Evolutionary conservation across 1,140 invertebrate genomes (phyloP), one percentile per base, ranked within the genome.

Genomic region (Chlorops oryzae): DNA sequence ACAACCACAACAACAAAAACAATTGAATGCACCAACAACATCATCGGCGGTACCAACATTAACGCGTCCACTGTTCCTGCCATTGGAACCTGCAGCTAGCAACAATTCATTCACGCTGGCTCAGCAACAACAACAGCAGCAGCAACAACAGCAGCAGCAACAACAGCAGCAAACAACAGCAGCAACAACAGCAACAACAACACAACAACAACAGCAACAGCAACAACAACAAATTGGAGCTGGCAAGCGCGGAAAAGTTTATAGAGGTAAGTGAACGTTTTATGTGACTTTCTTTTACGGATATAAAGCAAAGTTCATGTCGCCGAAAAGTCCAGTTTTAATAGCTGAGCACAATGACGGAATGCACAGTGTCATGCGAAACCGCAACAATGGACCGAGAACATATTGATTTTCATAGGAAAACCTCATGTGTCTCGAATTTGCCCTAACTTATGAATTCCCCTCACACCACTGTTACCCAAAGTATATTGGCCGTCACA

Each of bases 221-320:
- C 48, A 50, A 7, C 52, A 54, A 2, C 52, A 48, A 15, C 51
- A 43, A 2, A 13, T 4, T 17, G 46, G 45, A 24, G 61, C 62
- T 62, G 62, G 63, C 56, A 70, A 70, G 55, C 62, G 63, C 44
- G n/a, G n/a, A n/a, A 70, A 70, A 67, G 54, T 65, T 56, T 63
- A 62, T 59, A 54, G 64, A 67, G 67, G 67, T 70, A 59, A 70
- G 67, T 70, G 61, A 28, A 61, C 65, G 55, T 54, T 69, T 63
- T 68, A 63, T 68, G 24, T 10, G 41, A 10, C 15, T 32, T 32
- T n/a, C n/a, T n/a, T n/a, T n/a, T n/a, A n/a, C n/a, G n/a, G n/a
- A n/a, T n/a, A n/a, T n/a, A n/a, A n/a, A n/a, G n/a, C n/a, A n/a
- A n/a, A n/a, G n/a, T n/a, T n/a, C n/a, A n/a, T n/a, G n/a, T n/a